Evolutionary conservation across 1,140 invertebrate species (phyloP).

Genomic region (Oncopodura yosiiana): DNA sequence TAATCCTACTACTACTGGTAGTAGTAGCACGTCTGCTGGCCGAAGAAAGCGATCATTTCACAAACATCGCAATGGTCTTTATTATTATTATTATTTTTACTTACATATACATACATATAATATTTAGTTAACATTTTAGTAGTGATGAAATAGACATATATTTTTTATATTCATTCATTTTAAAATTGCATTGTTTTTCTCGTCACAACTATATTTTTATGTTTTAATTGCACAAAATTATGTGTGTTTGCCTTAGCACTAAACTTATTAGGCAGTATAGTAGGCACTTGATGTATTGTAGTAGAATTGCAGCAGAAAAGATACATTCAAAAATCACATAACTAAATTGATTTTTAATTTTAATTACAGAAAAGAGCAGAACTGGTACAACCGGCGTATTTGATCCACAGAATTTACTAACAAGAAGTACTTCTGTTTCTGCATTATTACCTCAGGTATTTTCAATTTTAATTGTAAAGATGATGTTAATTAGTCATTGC

Average conservation of each 20-base stretch:
- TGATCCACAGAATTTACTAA: constrained; percentile 28
- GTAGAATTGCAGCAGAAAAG: too few relatives aligned
- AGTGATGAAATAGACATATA: too few relatives aligned
- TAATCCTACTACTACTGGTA: constrained; percentile 36
- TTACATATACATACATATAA: too few relatives aligned
- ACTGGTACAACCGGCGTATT: constrained; percentile 26
- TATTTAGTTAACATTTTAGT: too few relatives aligned
- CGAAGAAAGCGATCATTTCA: constrained; percentile 34
- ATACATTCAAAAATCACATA: too few relatives aligned
- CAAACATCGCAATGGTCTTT: constrained; percentile 33
- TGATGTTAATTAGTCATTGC: background rate
- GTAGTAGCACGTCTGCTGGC: background rate
- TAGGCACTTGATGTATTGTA: too few relatives aligned
- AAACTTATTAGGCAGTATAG: too few relatives aligned
- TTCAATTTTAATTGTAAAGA: background rate
- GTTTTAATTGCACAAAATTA: too few relatives aligned
- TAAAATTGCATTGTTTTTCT: background rate
- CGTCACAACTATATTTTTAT: background rate
- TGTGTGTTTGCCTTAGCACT: too few relatives aligned
- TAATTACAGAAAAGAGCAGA: constrained; percentile 17
- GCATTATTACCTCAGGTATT: constrained; percentile 18
- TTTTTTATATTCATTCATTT: background rate
- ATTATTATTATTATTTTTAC: constrained; percentile 9
- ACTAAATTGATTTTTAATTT: background rate
- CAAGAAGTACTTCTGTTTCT: constrained; percentile 29